Evolutionary conservation across 1,140 invertebrate species (phyloP), one percentile per base, ranked within the genome.

Genomic region (Orius laevigatus): DNA sequence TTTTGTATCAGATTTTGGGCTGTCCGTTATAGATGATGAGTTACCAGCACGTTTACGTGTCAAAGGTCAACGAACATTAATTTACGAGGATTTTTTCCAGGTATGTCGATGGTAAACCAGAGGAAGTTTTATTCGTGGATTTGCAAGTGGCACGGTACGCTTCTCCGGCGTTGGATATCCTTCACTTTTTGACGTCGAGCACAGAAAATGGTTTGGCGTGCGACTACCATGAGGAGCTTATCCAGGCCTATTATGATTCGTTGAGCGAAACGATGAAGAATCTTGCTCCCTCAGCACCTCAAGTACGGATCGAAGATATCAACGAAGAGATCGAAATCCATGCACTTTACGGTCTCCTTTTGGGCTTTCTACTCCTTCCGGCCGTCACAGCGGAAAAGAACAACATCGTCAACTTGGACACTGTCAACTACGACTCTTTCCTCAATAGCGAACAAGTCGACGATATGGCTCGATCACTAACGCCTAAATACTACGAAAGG

Each of bases 231-330:
- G 55, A 69, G 12, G 39, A 60, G 25, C 57, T 74, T 10, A 35
- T 78, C 1, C 51, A 72, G 33, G 56, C 69, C n/a, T 78, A 78
- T 59, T 67, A 75, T 49, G 53, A 60, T n/a, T 66, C 67, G 18
- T 57, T 76, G 35, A 55, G 53, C 0, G 58, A 39, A 16, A 40
- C 39, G 10, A 19, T 53, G 2, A 33, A 11, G 0, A 8, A 38
- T 3, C 46, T 54, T 4, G 50, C 53, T 0, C 53, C 55, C 3
- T 19, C 38, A 14, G 46, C 50, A 2, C 47, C 48, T 19, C 12
- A 18, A 15, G 34, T 55, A 15, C 42, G 32, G 1, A 25, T 50
- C 11, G 47, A 48, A 18, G 43, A 53, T 8, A 46, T 53, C 5
- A 45, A 45, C 25, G 43, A 45, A n/a, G 45, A 54, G 16, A 51